Conservation (phyloP, 2,797 vertebrate genomes). For the Diceros bicornis region DNA sequence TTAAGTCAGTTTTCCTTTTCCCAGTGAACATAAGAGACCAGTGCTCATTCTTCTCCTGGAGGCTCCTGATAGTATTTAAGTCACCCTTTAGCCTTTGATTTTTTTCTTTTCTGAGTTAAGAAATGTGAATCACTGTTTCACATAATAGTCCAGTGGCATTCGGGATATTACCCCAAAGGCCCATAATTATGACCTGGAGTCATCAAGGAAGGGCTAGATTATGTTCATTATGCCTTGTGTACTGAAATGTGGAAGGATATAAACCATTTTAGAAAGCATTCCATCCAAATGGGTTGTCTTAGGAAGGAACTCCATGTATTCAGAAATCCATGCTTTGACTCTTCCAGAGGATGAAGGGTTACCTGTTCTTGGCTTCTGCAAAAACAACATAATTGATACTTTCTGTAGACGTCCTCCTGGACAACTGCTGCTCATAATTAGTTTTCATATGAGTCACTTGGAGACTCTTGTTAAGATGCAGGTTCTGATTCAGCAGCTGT, state of each 20-base stretch:
- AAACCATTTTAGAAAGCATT: neutral
- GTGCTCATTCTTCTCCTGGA: neutral
- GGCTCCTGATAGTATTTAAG: neutral
- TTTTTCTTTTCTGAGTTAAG: neutral
- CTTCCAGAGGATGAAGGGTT: neutral
- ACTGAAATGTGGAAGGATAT: neutral
- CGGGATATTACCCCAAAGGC: neutral
- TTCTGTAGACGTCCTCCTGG: neutral
- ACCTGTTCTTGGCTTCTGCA: neutral
- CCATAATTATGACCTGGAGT: neutral
- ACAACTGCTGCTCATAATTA: neutral
- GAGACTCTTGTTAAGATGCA: neutral
- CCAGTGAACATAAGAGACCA: neutral
- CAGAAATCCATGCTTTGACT: neutral
- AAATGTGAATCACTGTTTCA: neutral
- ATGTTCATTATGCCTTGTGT: neutral
- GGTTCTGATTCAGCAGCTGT: neutral
- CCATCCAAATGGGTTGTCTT: neutral
- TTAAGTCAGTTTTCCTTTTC: neutral
- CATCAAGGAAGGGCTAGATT: neutral
- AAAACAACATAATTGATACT: neutral
- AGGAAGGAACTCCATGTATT: neutral
- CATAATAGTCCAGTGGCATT: neutral
- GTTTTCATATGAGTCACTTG: neutral
- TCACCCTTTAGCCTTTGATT: neutral